phyloP scores from a whole-genome alignment of 2,113 vertebrate genomes.

The Bostrychus sinensis region DNA sequence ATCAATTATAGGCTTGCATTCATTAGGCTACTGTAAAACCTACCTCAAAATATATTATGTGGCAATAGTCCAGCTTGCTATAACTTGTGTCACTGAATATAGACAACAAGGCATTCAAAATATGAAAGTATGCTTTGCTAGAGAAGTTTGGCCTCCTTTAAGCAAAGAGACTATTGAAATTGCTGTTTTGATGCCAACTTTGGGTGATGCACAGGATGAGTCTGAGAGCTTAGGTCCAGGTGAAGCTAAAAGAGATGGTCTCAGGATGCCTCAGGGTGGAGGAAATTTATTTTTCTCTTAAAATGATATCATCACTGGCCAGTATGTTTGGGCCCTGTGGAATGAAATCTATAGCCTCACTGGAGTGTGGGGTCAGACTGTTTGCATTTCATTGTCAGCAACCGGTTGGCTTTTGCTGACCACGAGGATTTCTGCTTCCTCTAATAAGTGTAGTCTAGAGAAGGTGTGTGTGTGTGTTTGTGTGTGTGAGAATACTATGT shows the following conservation, averaged over 20 bases:
- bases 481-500: neutral
- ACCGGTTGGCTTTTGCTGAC: slow-evolving; percentile 25
- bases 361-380: neutral
- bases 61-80: neutral
- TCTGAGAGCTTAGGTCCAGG: slow-evolving; percentile 20
- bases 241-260: slow-evolving; percentile 24
- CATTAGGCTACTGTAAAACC: no score
- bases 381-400: slow-evolving; percentile 26
- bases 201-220: slow-evolving; percentile 15
- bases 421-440: slow-evolving; percentile 13
- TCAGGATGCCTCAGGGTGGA: slow-evolving; percentile 17
- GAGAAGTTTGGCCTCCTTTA: slow-evolving; percentile 7
- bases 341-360: slow-evolving; percentile 22
- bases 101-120: slow-evolving; percentile 7
- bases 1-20: no score
- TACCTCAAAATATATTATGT: no score
- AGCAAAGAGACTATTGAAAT: slow-evolving; percentile 23
- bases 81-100: neutral
- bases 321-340: slow-evolving; percentile 21
- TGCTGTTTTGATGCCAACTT: slow-evolving; percentile 25
- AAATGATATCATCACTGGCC: slow-evolving; percentile 28
- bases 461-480: neutral
- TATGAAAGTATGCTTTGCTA: neutral
- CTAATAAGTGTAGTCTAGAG: slow-evolving; percentile 4
- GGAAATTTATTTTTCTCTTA: slow-evolving; percentile 18